Base-by-base conservation (phyloP, 2,797 vertebrate species). In the Bovichtus diacanthus region DNA sequence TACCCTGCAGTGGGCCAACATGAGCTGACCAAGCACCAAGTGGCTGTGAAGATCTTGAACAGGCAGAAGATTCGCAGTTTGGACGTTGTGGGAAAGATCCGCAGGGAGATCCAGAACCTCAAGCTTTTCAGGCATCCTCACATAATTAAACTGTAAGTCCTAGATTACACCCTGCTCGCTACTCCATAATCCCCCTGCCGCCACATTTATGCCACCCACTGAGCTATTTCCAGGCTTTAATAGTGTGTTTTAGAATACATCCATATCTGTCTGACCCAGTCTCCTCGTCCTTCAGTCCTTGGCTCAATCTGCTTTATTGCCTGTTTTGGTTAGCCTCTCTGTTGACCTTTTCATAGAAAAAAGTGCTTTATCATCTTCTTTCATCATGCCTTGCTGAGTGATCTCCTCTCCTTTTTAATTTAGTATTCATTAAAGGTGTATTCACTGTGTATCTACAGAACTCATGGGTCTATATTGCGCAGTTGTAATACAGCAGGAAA, bases 41-140 rank as follows among this genome's bases (percentile, higher is more conserved):
- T 99, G 66, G 98, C 98, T 0, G 98, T 99, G 90, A 99, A 99
- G 94, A 99, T 99, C 84, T 90, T 99, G 70, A 99, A 99, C 92
- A 94, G 98, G 60, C 98, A 99, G 95, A 99, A 99, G 94, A 99
- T 99, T 84, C 97, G 98, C 78, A 99, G 98, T 91, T 96, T 99
- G 74, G 98, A 99, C 46, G 98, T 99, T 70, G 98, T 99, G 70
- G 98, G 98, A 80, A 99, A 99, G 93, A 99, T 99, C 87, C 97
- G 97, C 38, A 92, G 98, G 67, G 98, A 99, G 86, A 99, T 99
- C 87, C 98, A 99, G 94, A 99, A 99, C 92, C 97, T 99, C 84
- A 99, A 99, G 88, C 98, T 99, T 80, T 99, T 99, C 92, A 96
- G 98, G 56, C 98, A 99, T 88, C 98, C 98, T 75, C 98, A 99